Evolutionary conservation across 2,113 vertebrate species (phyloP).

Genomic region (Alligator mississippiensis): DNA sequence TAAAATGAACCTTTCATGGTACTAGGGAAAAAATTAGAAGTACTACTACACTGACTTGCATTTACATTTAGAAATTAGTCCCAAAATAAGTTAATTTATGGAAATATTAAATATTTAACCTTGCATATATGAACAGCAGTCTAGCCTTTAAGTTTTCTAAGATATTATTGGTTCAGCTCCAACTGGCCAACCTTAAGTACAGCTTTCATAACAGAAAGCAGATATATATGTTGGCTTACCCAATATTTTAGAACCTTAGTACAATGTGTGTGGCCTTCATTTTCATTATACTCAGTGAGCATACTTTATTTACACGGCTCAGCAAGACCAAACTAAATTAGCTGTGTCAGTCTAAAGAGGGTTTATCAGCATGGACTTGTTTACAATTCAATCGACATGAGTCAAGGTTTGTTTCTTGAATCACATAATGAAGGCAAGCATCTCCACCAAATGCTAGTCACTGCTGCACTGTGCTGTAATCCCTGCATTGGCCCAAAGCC

Average conservation of each 20-base stretch:
- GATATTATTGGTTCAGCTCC: background rate
- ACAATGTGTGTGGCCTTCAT: rapidly evolving
- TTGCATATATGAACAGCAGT: background rate
- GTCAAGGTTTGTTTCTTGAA: background rate
- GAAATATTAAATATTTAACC: background rate
- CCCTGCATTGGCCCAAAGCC: background rate
- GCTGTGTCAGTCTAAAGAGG: background rate
- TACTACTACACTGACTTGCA: background rate
- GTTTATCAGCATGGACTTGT: background rate
- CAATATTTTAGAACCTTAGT: background rate
- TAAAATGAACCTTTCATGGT: background rate
- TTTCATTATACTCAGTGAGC: background rate
- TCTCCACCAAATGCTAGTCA: background rate
- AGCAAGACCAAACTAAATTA: background rate
- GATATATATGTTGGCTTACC: background rate
- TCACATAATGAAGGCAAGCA: background rate
- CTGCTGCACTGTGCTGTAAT: background rate
- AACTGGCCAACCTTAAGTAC: background rate
- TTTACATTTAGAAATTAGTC: slow-evolving; percentile 1
- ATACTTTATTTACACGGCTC: background rate
- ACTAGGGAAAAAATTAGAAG: background rate
- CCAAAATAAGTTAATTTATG: background rate
- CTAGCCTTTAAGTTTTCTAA: background rate
- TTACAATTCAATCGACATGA: background rate
- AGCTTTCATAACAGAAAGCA: background rate